Conservation (phyloP, 2,113 vertebrate genomes). For the Mionectes macconnelli region DNA sequence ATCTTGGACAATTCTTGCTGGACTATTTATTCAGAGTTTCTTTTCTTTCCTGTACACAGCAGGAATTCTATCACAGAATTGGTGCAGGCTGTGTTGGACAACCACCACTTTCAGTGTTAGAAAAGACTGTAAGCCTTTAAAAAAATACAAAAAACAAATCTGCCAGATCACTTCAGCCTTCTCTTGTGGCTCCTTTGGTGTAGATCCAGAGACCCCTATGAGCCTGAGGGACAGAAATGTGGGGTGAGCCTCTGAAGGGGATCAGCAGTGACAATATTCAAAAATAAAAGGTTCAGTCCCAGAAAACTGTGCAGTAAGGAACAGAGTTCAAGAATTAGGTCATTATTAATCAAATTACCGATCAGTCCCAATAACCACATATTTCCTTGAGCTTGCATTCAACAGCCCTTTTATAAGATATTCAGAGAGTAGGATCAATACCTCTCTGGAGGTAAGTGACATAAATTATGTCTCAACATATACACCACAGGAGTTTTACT, state of each 20-base stretch:
- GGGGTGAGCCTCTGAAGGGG: not conserved
- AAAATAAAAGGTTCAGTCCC: slow-evolving; percentile 36
- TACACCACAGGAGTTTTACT: slow-evolving; percentile 78
- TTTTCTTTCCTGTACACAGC: not conserved
- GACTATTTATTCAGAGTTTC: not conserved
- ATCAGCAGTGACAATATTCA: not conserved
- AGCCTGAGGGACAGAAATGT: not conserved
- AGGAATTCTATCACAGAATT: not conserved
- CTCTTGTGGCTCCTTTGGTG: not conserved
- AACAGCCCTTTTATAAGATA: slow-evolving; percentile 78
- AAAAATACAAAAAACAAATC: not conserved
- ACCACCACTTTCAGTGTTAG: not conserved
- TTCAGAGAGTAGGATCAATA: slow-evolving; percentile 85
- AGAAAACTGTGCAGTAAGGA: slow-evolving; percentile 26
- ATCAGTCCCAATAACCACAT: slow-evolving; percentile 74
- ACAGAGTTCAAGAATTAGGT: slow-evolving; percentile 72
- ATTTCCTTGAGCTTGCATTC: slow-evolving; percentile 75
- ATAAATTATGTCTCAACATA: slow-evolving; percentile 84
- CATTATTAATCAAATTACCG: slow-evolving; percentile 82
- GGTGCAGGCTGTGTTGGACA: not conserved
- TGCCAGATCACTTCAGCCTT: not conserved
- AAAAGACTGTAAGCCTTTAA: not conserved
- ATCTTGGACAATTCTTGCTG: not conserved
- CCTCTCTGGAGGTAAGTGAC: slow-evolving; percentile 80
- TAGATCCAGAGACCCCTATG: not conserved